Conservation (phyloP, 2,113 vertebrate genomes). For the Hippoglossus stenolepis region DNA sequence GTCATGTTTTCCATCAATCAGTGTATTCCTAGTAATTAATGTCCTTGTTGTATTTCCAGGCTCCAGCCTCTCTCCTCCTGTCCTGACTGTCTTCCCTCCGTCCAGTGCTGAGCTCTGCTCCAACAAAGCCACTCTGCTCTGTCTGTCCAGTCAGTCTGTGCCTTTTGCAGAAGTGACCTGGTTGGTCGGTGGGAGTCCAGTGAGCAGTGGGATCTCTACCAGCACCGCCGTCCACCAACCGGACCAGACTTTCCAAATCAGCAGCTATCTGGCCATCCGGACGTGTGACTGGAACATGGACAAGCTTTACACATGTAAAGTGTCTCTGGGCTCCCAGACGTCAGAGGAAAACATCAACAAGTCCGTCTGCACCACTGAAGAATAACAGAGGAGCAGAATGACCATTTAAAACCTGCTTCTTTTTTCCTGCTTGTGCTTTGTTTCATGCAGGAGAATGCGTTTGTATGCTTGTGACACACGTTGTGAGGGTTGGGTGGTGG, state of each 20-base stretch:
- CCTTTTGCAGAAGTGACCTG: too few species aligned
- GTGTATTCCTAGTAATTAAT: too few species aligned
- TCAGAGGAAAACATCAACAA: constrained; percentile 57
- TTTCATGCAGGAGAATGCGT: constrained; percentile 10
- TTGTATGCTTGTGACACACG: constrained; percentile 12
- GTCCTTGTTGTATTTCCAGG: too few species aligned
- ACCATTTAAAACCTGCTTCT: constrained; percentile 21
- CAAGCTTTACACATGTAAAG: constrained; percentile 59
- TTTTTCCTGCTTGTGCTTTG: constrained; percentile 3
- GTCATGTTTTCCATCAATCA: too few species aligned
- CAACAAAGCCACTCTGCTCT: too few species aligned
- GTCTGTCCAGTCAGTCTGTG: too few species aligned
- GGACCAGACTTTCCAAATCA: constrained; percentile 72
- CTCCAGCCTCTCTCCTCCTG: too few species aligned
- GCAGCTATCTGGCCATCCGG: constrained; percentile 71
- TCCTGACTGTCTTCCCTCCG: too few species aligned
- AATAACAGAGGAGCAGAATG: not conserved
- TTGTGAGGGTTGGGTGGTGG: not conserved
- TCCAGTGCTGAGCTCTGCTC: too few species aligned
- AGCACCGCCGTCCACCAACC: constrained; percentile 62
- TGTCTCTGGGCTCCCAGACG: constrained; percentile 54
- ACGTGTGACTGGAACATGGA: constrained; percentile 65
- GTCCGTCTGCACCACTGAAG: constrained; percentile 36
- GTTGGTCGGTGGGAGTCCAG: too few species aligned
- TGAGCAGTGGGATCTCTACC: constrained; percentile 73